Percentiles rank a stretch among this genome's conserved stretches.
phyloP scores from a whole-genome alignment of 2,888 invertebrate species.

The Nemotelus pantherinus region DNA sequence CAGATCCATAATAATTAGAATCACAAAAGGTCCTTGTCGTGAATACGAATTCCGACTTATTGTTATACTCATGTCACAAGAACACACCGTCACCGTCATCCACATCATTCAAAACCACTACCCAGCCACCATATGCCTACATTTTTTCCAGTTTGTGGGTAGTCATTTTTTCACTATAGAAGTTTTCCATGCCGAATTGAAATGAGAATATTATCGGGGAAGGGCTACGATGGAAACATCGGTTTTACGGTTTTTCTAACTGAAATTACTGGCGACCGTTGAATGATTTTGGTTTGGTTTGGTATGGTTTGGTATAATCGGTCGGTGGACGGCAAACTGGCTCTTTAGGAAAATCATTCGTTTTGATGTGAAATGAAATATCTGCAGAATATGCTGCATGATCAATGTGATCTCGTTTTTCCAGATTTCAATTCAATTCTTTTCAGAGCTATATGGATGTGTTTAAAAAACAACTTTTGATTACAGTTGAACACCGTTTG shows the following conservation, averaged over 20 bases:
- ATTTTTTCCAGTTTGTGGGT: slow-evolving; percentile 33
- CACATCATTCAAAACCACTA: background rate
- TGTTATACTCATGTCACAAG: slow-evolving; percentile 36
- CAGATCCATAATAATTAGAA: slow-evolving; percentile 39
- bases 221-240: slow-evolving; percentile 6
- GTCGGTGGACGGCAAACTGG: background rate
- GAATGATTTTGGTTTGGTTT: too few species aligned
- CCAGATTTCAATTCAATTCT: slow-evolving; percentile 17
- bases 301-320: too few species aligned
- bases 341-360: slow-evolving; percentile 1
- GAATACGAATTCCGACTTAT: slow-evolving; percentile 23
- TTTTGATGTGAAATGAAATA: slow-evolving; percentile 27
- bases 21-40: slow-evolving; percentile 33
- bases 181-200: background rate
- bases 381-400: slow-evolving; percentile 1
- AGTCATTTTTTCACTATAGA: slow-evolving; percentile 31
- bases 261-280: slow-evolving; percentile 16
- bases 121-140: slow-evolving; percentile 23
- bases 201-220: background rate
- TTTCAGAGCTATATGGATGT: background rate
- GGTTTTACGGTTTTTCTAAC: slow-evolving; percentile 22
- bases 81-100: background rate
- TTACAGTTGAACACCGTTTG: background rate
- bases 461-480: slow-evolving; percentile 6
- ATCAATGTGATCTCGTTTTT: slow-evolving; percentile 33